Evolutionary conservation across 1,140 invertebrate genomes (phyloP).

Genomic region (Tetramorium alpestre): DNA sequence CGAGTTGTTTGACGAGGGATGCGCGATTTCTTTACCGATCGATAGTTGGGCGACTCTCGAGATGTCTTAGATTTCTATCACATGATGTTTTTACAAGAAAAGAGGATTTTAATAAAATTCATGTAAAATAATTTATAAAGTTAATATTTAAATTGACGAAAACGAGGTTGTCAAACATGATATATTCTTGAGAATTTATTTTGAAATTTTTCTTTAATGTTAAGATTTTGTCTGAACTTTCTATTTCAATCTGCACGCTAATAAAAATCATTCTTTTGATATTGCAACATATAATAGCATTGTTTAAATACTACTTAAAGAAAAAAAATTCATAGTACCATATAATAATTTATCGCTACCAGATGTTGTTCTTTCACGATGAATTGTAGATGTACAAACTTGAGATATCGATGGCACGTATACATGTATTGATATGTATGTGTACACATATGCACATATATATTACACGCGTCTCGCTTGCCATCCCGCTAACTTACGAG

Average conservation of each 20-base stretch:
- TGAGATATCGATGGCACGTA: constrained; percentile 33
- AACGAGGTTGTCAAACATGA: background rate
- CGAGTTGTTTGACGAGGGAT: constrained; percentile 3
- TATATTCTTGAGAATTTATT: background rate
- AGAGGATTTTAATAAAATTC: background rate
- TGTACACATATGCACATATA: background rate
- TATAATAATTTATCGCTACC: constrained; percentile 13
- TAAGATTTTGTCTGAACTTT: background rate
- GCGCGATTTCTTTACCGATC: constrained; percentile 7
- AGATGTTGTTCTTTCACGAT: constrained; percentile 27
- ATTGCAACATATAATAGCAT: too few relatives aligned
- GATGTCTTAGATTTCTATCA: background rate
- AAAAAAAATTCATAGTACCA: background rate
- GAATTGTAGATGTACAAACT: constrained; percentile 41
- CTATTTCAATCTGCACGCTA: background rate
- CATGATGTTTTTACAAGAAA: background rate
- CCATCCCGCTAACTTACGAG: constrained; percentile 52
- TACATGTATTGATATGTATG: background rate
- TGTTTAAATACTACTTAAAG: constrained; percentile 2
- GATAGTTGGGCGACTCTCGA: background rate
- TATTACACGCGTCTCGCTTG: constrained; percentile 24
- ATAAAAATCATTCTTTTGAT: background rate
- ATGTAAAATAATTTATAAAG: background rate
- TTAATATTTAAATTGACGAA: background rate
- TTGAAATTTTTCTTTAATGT: background rate